A percentile compares a stretch with the other conserved stretches of the same genome.
phyloP scores from a whole-genome alignment of 2,113 vertebrate genomes.

The Muscicapa adusta region DNA sequence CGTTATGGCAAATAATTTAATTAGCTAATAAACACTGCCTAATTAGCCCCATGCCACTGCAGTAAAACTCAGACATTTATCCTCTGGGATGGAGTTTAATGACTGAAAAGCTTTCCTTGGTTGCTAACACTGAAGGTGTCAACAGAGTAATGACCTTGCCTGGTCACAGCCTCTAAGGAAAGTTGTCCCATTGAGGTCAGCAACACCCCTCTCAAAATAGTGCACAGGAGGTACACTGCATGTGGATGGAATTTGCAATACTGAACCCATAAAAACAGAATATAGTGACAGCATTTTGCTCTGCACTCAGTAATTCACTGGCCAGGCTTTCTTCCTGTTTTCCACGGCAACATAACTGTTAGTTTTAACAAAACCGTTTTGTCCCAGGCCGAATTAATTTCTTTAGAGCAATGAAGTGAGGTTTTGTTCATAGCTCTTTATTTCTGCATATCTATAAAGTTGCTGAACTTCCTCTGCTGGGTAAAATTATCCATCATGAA shows the following conservation, averaged over 20 bases:
- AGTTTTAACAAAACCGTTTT: slow-evolving; percentile 62
- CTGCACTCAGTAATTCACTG: neutral
- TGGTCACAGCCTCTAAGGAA: neutral
- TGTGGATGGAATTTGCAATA: slow-evolving; percentile 29
- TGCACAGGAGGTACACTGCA: neutral
- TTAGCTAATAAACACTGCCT: neutral
- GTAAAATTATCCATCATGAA: neutral
- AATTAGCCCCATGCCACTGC: neutral
- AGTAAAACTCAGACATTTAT: neutral
- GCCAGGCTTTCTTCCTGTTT: slow-evolving; percentile 32
- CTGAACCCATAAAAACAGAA: neutral
- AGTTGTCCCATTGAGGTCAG: neutral
- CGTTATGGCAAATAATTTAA: neutral
- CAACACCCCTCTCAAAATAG: slow-evolving; percentile 6
- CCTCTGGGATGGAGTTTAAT: neutral
- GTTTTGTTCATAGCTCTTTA: slow-evolving; percentile 30
- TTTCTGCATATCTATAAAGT: neutral
- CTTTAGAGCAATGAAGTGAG: slow-evolving; percentile 12
- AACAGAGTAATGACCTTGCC: neutral
- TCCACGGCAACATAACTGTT: slow-evolving; percentile 43
- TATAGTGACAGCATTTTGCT: slow-evolving; percentile 36
- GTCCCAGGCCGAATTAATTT: slow-evolving; percentile 43
- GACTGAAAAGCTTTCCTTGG: neutral
- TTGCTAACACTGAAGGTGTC: neutral
- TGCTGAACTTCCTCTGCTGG: slow-evolving; percentile 19